phyloP scores from a whole-genome alignment of 1,140 invertebrate genomes.

The Drosophila ficusphila region DNA sequence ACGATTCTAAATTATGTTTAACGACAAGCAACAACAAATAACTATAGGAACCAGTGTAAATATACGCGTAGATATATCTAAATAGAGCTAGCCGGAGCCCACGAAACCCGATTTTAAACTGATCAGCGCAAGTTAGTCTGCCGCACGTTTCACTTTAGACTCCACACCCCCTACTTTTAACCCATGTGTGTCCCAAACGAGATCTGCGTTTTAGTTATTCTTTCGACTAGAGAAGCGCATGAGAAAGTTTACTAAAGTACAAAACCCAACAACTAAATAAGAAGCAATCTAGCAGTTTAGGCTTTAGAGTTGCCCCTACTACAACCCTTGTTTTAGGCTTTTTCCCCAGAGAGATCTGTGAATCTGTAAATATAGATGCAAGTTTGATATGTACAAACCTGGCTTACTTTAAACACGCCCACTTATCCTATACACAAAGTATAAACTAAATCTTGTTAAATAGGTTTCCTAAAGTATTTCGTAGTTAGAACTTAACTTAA shows the following conservation, averaged over 20 bases:
- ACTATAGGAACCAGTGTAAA: slow-evolving; percentile 34
- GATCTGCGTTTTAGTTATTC: slow-evolving; percentile 20
- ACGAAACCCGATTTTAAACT: slow-evolving; percentile 6
- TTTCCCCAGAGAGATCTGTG: slow-evolving; percentile 9
- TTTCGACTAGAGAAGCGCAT: slow-evolving; percentile 4
- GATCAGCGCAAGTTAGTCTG: background rate
- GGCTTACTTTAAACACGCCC: slow-evolving; percentile 50
- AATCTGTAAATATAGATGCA: slow-evolving; percentile 46
- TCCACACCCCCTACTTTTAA: background rate
- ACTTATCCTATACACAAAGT: slow-evolving; percentile 31
- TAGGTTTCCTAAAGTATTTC: slow-evolving; percentile 78
- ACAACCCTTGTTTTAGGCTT: slow-evolving; percentile 10
- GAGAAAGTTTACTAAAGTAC: slow-evolving; percentile 73
- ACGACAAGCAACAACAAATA: slow-evolving; percentile 44
- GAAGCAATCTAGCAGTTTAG: slow-evolving; percentile 73
- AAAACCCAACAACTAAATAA: slow-evolving; percentile 52
- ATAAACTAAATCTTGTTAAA: slow-evolving; percentile 70
- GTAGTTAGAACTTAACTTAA: slow-evolving; percentile 63
- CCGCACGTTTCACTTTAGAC: background rate
- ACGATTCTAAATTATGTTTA: slow-evolving; percentile 51
- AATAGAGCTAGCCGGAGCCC: slow-evolving; percentile 10
- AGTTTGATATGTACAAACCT: slow-evolving; percentile 52
- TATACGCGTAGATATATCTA: slow-evolving; percentile 17
- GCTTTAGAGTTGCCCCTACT: slow-evolving; percentile 21
- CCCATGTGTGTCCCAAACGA: background rate